Evolutionary conservation across 2,797 vertebrate species (phyloP).

Genomic region (Zenarchopterus dispar): DNA sequence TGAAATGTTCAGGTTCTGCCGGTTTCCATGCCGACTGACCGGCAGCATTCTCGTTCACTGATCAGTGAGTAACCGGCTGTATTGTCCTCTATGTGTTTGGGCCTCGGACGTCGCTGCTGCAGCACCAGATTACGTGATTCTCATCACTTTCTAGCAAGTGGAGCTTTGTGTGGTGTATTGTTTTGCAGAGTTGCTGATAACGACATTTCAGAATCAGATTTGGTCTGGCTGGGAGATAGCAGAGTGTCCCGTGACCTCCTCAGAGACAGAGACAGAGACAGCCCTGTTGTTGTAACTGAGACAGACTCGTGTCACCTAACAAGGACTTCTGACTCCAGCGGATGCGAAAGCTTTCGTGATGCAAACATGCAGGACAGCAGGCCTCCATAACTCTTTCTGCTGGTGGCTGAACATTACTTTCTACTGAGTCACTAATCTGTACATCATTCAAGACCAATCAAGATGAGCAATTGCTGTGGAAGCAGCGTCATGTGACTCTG

Average conservation of each 20-base stretch:
- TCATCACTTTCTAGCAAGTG: slow-evolving; percentile 24
- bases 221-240: slow-evolving; percentile 7
- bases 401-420: slow-evolving; percentile 4
- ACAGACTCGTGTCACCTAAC: neutral
- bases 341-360: slow-evolving; percentile 4
- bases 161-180: slow-evolving; percentile 29
- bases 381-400: neutral
- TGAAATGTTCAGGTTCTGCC: neutral
- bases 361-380: neutral
- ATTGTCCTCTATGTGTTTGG: slow-evolving; percentile 9
- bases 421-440: slow-evolving; percentile 57
- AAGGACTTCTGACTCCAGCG: neutral
- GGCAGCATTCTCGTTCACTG: neutral
- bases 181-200: slow-evolving; percentile 43
- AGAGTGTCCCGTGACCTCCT: slow-evolving; percentile 43
- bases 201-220: slow-evolving; percentile 13
- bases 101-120: slow-evolving; percentile 2
- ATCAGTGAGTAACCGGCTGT: neutral
- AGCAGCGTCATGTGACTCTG: slow-evolving; percentile 15
- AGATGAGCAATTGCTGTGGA: slow-evolving; percentile 22
- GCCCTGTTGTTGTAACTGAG: slow-evolving; percentile 35
- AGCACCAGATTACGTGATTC: slow-evolving; percentile 21
- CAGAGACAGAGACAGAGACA: slow-evolving; percentile 38
- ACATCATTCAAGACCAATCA: slow-evolving; percentile 47
- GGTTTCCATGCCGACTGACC: slow-evolving; percentile 11